phyloP scores from a whole-genome alignment of 1,140 invertebrate genomes.

The Papilio xuthus region DNA sequence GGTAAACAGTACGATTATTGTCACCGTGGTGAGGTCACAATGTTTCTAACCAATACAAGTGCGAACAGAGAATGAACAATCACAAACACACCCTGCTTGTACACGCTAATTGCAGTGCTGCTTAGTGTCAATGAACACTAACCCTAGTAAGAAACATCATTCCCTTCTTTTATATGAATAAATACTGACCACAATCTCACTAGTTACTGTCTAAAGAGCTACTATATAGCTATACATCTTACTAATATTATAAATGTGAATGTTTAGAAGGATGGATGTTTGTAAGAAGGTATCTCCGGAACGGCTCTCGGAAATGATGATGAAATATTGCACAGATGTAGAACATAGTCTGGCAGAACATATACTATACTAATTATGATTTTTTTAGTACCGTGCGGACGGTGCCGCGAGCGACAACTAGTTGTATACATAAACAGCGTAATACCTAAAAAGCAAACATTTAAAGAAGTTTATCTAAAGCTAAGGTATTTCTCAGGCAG shows the following conservation, averaged over 20 bases:
- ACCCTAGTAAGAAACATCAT: not conserved
- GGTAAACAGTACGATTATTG: conserved; percentile 19
- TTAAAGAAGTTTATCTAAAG: conserved; percentile 16
- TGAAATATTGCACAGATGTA: no score
- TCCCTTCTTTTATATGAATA: conserved; percentile 4
- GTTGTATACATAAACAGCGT: not conserved
- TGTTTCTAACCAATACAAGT: not conserved
- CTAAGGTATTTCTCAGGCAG: conserved; percentile 23
- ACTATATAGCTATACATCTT: no score
- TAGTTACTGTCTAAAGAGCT: no score
- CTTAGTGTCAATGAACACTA: not conserved
- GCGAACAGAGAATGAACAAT: conserved; percentile 12
- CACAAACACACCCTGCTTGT: not conserved
- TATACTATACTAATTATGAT: no score
- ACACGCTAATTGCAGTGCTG: not conserved
- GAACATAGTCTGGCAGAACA: no score
- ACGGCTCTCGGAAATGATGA: no score
- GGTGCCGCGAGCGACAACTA: no score
- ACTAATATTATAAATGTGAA: no score
- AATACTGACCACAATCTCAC: not conserved
- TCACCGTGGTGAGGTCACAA: not conserved
- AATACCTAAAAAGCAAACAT: not conserved
- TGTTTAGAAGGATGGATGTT: no score
- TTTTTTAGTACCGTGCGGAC: no score
- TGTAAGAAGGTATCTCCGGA: no score